phyloP scores from a whole-genome alignment of 2,797 vertebrate species.

The Sitta carolinensis region DNA sequence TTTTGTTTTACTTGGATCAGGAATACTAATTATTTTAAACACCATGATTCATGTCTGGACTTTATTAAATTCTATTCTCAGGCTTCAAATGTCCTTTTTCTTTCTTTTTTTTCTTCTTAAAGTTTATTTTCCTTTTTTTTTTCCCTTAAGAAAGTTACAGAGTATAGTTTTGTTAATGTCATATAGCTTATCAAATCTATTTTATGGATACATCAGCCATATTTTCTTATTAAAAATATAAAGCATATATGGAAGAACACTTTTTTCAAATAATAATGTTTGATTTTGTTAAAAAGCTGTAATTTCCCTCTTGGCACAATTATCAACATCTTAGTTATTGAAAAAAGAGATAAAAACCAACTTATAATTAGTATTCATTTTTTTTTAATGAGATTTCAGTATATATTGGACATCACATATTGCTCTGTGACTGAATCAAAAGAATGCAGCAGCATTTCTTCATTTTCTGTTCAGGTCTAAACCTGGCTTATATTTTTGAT shows the following conservation, averaged over 20 bases:
- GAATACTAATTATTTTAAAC: neutral
- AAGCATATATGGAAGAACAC: neutral
- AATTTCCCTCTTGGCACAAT: neutral
- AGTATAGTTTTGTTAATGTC: neutral
- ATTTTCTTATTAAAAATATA: neutral
- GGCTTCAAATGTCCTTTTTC: neutral
- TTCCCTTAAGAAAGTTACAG: neutral
- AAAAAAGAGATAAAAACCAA: neutral
- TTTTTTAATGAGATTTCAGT: neutral
- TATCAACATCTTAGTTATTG: neutral
- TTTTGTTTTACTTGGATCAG: slow-evolving; percentile 11
- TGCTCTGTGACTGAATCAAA: neutral
- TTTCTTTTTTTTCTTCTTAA: neutral
- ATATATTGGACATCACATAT: neutral
- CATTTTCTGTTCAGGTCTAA: neutral
- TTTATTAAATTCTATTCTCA: neutral
- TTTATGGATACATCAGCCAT: neutral
- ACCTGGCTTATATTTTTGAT: neutral
- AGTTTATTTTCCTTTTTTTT: neutral
- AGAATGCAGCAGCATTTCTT: neutral
- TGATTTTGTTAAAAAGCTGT: neutral
- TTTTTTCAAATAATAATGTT: neutral
- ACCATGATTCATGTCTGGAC: neutral
- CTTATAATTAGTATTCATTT: neutral
- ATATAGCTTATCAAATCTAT: neutral